Percentiles rank a stretch among this genome's conserved stretches.
These are phyloP conservation scores for Numenius arquata DNA, from an alignment of 2,113 vertebrate species.

Conservation along the genomic window DNA sequence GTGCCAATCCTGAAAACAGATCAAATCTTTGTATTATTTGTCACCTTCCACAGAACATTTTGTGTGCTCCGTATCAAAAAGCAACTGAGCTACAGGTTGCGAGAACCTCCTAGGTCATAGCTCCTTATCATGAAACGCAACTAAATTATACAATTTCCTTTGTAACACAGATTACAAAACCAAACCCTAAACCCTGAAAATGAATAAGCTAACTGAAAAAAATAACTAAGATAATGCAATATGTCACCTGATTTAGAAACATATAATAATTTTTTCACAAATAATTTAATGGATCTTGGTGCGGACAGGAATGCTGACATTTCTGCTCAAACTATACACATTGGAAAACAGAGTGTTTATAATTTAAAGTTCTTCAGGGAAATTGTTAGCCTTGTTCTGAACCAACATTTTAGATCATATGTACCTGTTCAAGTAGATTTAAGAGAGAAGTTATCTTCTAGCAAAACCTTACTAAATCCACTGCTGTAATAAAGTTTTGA, in stretches of 20 bases:
- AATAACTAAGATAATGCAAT: neutral
- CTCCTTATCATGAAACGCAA: neutral
- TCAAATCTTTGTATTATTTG: neutral
- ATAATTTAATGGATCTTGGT: neutral
- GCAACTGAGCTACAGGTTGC: accelerated
- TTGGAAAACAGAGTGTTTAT: accelerated
- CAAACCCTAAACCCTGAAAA: neutral
- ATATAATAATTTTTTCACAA: accelerated
- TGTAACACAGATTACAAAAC: neutral
- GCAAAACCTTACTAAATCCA: neutral
- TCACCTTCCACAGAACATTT: neutral
- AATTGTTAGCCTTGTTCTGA: accelerated
- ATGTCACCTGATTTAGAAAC: accelerated
- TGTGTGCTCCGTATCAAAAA: neutral
- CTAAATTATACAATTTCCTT: neutral
- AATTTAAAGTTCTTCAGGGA: neutral
- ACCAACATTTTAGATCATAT: accelerated
- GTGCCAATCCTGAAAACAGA: slow-evolving; percentile 86
- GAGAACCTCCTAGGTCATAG: neutral
- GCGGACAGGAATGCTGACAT: neutral
- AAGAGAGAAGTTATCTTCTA: neutral
- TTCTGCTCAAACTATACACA: accelerated
- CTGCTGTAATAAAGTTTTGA: accelerated
- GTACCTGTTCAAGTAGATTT: neutral
- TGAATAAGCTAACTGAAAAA: neutral